Evolutionary conservation across 1,140 invertebrate genomes (phyloP).

Genomic region (Alviniconcha marisindica): DNA sequence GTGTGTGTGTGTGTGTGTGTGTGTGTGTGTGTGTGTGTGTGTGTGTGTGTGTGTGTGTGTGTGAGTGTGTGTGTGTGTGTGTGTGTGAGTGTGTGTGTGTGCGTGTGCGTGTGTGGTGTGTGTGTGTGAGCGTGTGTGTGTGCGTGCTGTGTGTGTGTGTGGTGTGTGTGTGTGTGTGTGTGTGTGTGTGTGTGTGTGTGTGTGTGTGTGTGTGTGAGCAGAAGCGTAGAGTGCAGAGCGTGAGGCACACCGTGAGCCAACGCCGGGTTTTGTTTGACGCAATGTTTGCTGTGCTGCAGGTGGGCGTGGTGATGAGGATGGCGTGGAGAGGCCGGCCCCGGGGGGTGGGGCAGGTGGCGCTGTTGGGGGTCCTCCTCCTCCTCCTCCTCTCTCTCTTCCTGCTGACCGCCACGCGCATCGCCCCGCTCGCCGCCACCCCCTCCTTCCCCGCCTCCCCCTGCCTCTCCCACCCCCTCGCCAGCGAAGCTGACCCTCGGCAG

Average conservation of each 20-base stretch:
- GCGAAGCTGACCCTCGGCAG: not conserved
- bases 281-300: not conserved
- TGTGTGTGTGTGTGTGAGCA: slow-evolving; percentile 22
- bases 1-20: not conserved
- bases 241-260: no score
- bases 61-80: not conserved
- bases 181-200: not conserved
- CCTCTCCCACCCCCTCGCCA: not conserved
- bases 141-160: not conserved
- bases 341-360: not conserved
- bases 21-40: no score
- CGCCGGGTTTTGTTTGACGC: not conserved
- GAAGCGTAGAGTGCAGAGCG: no score
- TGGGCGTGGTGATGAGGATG: not conserved
- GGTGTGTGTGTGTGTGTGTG: not conserved
- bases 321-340: not conserved
- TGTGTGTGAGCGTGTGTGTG: not conserved
- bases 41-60: not conserved
- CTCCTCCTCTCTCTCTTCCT: not conserved
- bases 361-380: not conserved
- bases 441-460: not conserved
- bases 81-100: not conserved
- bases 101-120: not conserved
- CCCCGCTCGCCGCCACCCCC: not conserved
- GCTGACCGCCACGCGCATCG: not conserved